Conservation (phyloP, 1,140 invertebrate genomes). For the Zaprionus inermis region DNA sequence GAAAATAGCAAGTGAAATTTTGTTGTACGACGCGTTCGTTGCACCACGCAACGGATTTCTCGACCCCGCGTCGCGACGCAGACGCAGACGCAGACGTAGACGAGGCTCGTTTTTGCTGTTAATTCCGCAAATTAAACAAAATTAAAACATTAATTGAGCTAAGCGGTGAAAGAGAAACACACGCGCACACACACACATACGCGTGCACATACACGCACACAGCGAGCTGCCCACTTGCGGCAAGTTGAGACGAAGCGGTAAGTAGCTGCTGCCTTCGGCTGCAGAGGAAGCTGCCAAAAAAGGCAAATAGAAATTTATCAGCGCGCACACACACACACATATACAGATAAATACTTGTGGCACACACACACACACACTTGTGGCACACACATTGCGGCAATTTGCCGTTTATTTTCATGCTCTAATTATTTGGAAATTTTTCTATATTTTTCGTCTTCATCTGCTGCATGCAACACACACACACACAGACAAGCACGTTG, state of each 20-base stretch:
- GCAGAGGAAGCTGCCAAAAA: constrained; percentile 65
- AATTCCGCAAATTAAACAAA: constrained; percentile 57
- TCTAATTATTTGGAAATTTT: constrained; percentile 82
- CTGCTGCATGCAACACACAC: constrained; percentile 66
- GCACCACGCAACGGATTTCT: constrained; percentile 38
- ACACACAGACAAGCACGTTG: not conserved
- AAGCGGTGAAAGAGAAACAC: constrained; percentile 39
- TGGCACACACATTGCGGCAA: constrained; percentile 31
- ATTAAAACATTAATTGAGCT: constrained; percentile 57
- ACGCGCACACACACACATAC: not conserved
- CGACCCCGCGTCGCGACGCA: constrained; percentile 19
- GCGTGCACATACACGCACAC: not conserved
- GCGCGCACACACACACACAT: constrained; percentile 29
- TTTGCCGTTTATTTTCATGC: constrained; percentile 79
- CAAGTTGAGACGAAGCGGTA: constrained; percentile 22
- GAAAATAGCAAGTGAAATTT: constrained; percentile 48
- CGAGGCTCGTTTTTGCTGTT: constrained; percentile 20
- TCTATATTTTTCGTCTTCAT: constrained; percentile 58
- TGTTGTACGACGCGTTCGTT: constrained; percentile 37
- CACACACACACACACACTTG: not conserved
- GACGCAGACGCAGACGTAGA: too few species aligned
- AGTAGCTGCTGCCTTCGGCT: constrained; percentile 28
- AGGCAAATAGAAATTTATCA: constrained; percentile 75
- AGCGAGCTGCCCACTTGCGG: constrained; percentile 45
- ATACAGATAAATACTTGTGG: constrained; percentile 13